Base-by-base conservation (phyloP, 1,140 invertebrate genomes). In the Drosophila punjabiensis region DNA sequence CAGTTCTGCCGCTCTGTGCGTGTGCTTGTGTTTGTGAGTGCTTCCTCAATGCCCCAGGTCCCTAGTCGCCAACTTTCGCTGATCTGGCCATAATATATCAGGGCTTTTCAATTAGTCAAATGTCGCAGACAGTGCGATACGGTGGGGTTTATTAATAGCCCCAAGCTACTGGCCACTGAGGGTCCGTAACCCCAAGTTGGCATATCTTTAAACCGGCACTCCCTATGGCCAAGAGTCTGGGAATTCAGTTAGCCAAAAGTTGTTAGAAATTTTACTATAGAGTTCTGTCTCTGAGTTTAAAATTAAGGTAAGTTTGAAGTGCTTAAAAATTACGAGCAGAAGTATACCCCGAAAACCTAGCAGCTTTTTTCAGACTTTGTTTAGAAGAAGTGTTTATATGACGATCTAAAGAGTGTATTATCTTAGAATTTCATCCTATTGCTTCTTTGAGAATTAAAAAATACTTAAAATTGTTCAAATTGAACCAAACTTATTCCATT, bases 81-180 rank as follows among this genome's bases (percentile, higher is more conserved):
- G 82, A 90, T 82, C 76, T 71, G 67, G 37, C 63, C 76, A 73
- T 58, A 75, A 88, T 83, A 81, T 80, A 80, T 80, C 67, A 88
- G 84, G 63, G 80, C 74, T 82, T 80, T 80, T 85, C 84, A 91
- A 91, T 91, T 91, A 91, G 89, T 91, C 89, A 91, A 78, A 85
- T 92, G 84, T 86, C 84, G 84, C 69, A 74, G 64, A 48, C 47
- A 73, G 70, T 81, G 75, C 77, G 89, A 91, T 91, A 91, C 68
- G 74, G 50, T 20, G 18, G 58, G 69, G 77, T 16, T 74, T 91
- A 92, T 91, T 86, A 91, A 91, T 91, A 85, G 79, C 75, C 48
- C 60, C 43, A 30, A 10, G 79, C 85, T 71, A 75, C 53, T 59
- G 70, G 73, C 63, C 67, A 69, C 58, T 30, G 32, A 45, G 39